These are phyloP conservation scores for Latrodectus geometricus DNA, from an alignment of 1,140 invertebrate species.

Conservation along the genomic window DNA sequence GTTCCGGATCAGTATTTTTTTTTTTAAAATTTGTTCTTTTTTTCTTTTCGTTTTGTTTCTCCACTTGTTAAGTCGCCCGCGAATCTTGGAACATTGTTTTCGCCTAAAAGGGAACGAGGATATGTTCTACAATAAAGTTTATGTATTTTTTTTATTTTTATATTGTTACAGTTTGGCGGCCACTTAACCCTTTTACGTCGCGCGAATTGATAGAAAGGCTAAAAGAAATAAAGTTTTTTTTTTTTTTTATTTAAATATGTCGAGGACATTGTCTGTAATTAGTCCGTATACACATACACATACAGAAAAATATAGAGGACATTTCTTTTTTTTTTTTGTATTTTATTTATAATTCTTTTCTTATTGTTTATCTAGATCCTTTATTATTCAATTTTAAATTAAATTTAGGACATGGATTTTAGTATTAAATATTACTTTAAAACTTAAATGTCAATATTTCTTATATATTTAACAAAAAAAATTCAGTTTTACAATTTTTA, in stretches of 20 bases:
- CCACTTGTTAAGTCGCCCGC: not conserved
- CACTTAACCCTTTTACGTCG: not conserved
- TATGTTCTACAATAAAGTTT: not conserved
- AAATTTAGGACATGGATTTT: too few species aligned
- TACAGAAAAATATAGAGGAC: not conserved
- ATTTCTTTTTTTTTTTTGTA: not conserved
- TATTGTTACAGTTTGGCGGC: not conserved
- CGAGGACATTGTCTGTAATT: not conserved
- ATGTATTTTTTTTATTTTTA: not conserved
- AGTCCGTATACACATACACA: not conserved
- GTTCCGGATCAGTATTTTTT: constrained; percentile 4
- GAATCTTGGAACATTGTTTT: not conserved
- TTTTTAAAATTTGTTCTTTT: not conserved
- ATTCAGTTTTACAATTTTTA: too few species aligned
- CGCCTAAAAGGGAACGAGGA: not conserved
- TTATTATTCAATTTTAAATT: too few species aligned
- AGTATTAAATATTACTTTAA: too few species aligned
- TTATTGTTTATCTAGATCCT: not conserved
- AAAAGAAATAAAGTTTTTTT: not conserved
- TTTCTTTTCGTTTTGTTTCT: constrained; percentile 1
- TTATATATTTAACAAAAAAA: too few species aligned
- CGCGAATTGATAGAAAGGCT: constrained; percentile 10
- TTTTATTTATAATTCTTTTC: not conserved
- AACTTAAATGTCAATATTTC: too few species aligned
- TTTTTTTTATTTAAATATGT: not conserved